phyloP scores from a whole-genome alignment of 2,113 vertebrate species.

The rat (Rattus norvegicus) region GRCr8 NC_086032.1:100568501-100569000 shows the following conservation, averaged over 20 bases:
- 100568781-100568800: constrained; percentile 7
- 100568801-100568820: background rate
- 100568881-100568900: background rate
- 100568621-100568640: constrained; percentile 19
- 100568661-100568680: background rate
- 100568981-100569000: constrained; percentile 38
- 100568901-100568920: constrained; percentile 24
- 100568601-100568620: constrained; percentile 30
- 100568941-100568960: background rate
- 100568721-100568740: background rate
- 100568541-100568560: background rate
- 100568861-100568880: background rate
- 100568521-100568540: background rate
- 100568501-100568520: background rate
- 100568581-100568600: background rate
- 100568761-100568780: background rate
- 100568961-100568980: constrained; percentile 19
- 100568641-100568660: constrained; percentile 6
- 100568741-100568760: constrained; percentile 13
- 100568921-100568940: constrained; percentile 19
- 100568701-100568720: background rate
- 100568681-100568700: constrained; percentile 28
- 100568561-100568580: background rate
- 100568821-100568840: constrained; percentile 7
- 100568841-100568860: constrained; percentile 4